Base-by-base conservation (phyloP, 2,888 invertebrate genomes). In the Tromatobia lineatoria region DNA sequence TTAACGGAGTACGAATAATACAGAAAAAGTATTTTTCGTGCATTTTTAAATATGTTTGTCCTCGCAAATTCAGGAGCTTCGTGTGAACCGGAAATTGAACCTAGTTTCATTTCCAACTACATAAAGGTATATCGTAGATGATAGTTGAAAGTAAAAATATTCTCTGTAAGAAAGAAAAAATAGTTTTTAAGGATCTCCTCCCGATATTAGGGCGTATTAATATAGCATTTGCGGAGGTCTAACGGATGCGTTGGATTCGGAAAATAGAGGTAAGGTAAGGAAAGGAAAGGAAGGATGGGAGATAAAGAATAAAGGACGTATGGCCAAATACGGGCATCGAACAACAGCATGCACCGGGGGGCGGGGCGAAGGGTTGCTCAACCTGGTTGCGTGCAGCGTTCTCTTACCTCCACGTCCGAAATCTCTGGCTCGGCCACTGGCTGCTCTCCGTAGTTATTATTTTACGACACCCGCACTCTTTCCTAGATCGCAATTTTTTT, bases 261-360 rank as follows among this genome's bases (percentile, higher is more conserved):
- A 42, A 29, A 25, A 34, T 8, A 54, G 42, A n/a, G n/a, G n/a
- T n/a, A n/a, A n/a, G n/a, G n/a, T n/a, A n/a, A n/a, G n/a, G 7
- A 3, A 8, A 2, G 59, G 23, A 6, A 54, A 45, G 20, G 25
- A 70, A n/a, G 20, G 20, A 1, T 54, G 23, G 3, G 11, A 3
- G 20, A 18, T 15, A 73, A 67, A 45, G 38, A 42, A 52, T 20
- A 23, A 69, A 74, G 50, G 59, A 70, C 70, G 82, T 64, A 74
- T 83, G 82, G 15, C 82, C 82, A 79, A 79, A 83, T 83, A 83
- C 69, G 82, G 82, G 70, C 64, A 70, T 83, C 70, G 52, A 79
- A 70, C 78, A 82, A 70, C 50, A 34, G 54, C 81, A 76, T 78
- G 67, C 82, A 78, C 74, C 78, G 78, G 78, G 73, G 45, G 59